Conservation (phyloP, 2,113 vertebrate genomes). For the Sula dactylatra region DNA sequence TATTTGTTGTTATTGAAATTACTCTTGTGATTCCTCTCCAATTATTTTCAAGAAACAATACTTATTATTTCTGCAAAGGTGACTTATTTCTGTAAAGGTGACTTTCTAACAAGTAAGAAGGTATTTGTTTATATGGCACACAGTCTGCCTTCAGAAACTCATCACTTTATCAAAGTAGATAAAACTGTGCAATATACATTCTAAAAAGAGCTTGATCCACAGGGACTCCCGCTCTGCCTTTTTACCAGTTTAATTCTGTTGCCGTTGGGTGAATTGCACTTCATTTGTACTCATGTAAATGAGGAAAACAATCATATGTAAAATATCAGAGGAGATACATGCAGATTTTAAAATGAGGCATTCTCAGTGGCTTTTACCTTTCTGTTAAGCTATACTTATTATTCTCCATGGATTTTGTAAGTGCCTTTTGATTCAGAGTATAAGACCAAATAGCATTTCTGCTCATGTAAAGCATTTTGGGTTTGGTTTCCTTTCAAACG, state of each 20-base stretch:
- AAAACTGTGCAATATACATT: background rate
- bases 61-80: background rate
- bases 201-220: background rate
- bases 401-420: slow-evolving; percentile 29
- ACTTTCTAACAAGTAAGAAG: background rate
- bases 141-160: background rate
- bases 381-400: slow-evolving; percentile 36
- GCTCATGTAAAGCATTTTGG: slow-evolving; percentile 20
- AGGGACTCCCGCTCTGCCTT: background rate
- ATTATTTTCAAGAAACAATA: background rate
- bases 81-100: background rate
- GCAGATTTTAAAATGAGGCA: slow-evolving; percentile 22
- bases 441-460: slow-evolving; percentile 31
- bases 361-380: slow-evolving; percentile 40
- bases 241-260: background rate
- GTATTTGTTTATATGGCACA: background rate
- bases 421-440: slow-evolving; percentile 21
- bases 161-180: background rate
- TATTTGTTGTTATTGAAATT: background rate
- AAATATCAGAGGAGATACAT: slow-evolving; percentile 13
- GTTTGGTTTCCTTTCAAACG: slow-evolving; percentile 3
- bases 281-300: background rate
- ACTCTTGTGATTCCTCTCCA: background rate
- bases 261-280: background rate
- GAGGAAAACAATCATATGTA: background rate